Percentiles rank a stretch among this genome's conserved stretches.
Evolutionary conservation across 92 coral and sea anemone species (phyloP).

Genomic region (Montipora capitata): DNA sequence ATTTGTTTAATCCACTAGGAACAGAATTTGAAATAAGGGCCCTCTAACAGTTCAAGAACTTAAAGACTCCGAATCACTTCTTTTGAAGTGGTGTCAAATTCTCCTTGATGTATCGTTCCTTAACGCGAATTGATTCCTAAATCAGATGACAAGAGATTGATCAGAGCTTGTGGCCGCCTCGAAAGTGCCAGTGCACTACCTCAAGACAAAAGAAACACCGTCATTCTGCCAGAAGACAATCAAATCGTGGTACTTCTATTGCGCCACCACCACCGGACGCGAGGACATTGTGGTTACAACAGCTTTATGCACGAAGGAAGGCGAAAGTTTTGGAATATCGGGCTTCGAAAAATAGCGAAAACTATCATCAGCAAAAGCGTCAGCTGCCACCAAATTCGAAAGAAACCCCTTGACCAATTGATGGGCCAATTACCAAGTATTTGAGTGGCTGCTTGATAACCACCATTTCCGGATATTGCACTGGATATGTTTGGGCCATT

Average conservation of each 20-base stretch:
- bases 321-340: conserved; percentile 48
- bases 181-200: conserved; percentile 46
- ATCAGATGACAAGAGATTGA: not conserved
- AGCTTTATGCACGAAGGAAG: conserved; percentile 36
- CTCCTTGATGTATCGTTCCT: not conserved
- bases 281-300: no score
- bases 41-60: conserved; percentile 47
- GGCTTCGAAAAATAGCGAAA: conserved; percentile 31
- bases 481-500: conserved; percentile 60
- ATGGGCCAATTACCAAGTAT: conserved; percentile 65
- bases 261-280: no score
- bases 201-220: conserved; percentile 48
- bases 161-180: conserved; percentile 71
- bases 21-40: conserved; percentile 27
- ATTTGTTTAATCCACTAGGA: conserved; percentile 34
- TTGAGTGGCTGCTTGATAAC: conserved; percentile 28
- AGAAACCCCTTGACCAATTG: conserved; percentile 55
- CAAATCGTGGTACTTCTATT: conserved; percentile 32
- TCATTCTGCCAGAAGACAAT: conserved; percentile 50
- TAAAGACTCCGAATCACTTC: no score
- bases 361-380: conserved; percentile 33
- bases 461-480: conserved; percentile 37
- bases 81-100: conserved; percentile 53
- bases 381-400: conserved; percentile 37
- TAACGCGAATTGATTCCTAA: not conserved